A percentile compares a stretch with the other conserved stretches of the same genome.
These are phyloP conservation scores for Xylophagus ater DNA, from an alignment of 2,888 invertebrate genomes.

Conservation along the genomic window DNA sequence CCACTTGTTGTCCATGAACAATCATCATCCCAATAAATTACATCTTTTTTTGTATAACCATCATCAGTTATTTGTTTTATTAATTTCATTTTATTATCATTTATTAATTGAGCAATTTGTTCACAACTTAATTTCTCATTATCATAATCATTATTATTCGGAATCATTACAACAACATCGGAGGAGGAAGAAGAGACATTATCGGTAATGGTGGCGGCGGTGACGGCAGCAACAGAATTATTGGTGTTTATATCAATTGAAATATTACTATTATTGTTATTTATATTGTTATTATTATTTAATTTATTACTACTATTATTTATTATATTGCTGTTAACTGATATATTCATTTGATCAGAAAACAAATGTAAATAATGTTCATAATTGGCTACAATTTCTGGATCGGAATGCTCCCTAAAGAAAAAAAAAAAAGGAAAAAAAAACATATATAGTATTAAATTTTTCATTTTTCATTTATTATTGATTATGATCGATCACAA, in stretches of 20 bases:
- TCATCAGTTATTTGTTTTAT: constrained; percentile 12
- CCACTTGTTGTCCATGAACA: too few species aligned
- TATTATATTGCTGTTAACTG: constrained; percentile 1
- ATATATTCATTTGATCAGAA: too few species aligned
- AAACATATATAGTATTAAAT: too few species aligned
- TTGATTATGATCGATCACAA: not conserved
- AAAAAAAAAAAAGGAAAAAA: constrained; percentile 3
- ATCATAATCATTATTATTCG: not conserved
- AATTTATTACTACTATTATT: not conserved
- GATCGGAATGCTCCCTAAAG: constrained; percentile 15
- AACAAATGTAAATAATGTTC: constrained; percentile 16
- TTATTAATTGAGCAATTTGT: constrained; percentile 12
- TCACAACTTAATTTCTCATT: constrained; percentile 7
- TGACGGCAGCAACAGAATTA: not conserved
- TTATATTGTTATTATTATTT: not conserved
- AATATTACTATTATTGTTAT: not conserved
- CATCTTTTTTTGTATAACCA: constrained; percentile 7
- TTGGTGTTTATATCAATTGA: not conserved
- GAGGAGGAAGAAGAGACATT: too few species aligned
- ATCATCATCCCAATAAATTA: too few species aligned
- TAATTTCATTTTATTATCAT: constrained; percentile 12
- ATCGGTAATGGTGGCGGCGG: not conserved
- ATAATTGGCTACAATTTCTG: constrained; percentile 15
- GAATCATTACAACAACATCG: too few species aligned
- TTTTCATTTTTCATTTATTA: too few species aligned